Percentiles rank a stretch among this genome's conserved stretches.
Evolutionary conservation across 2,113 vertebrate genomes (phyloP).

Genomic region (Oxygymnocypris stewartii): DNA sequence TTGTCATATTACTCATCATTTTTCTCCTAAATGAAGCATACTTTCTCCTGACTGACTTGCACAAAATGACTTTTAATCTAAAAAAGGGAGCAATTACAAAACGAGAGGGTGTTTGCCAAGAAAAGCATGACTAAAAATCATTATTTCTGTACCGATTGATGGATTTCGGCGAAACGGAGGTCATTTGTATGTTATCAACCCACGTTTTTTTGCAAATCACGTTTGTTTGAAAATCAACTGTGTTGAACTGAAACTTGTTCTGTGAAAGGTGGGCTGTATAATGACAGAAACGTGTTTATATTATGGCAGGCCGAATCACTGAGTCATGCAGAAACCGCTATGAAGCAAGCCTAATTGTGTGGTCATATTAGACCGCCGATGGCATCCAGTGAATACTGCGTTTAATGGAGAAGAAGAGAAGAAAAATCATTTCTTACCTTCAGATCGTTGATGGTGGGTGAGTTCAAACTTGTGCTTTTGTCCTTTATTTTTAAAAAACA

Average conservation of each 20-base stretch:
- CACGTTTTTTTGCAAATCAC: slow-evolving; percentile 1
- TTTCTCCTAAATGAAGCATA: slow-evolving; percentile 56
- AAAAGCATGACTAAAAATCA: neutral
- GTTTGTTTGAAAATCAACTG: neutral
- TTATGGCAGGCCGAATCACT: neutral
- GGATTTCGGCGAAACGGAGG: neutral
- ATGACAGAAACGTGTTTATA: neutral
- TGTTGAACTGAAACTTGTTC: neutral
- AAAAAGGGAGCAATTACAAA: slow-evolving; percentile 24
- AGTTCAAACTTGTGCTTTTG: neutral
- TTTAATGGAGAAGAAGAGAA: neutral
- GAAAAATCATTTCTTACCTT: slow-evolving; percentile 43
- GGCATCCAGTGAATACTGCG: neutral
- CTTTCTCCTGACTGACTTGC: slow-evolving; percentile 50
- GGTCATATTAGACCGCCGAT: neutral
- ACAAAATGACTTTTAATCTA: slow-evolving; percentile 62
- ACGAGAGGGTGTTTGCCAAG: slow-evolving; percentile 12
- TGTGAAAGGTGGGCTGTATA: slow-evolving; percentile 4
- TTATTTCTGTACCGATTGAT: neutral
- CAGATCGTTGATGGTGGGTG: slow-evolving; percentile 38
- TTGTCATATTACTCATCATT: slow-evolving; percentile 70
- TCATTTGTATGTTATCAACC: slow-evolving; percentile 6
- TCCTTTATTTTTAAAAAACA: neutral
- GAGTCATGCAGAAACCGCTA: slow-evolving; percentile 13
- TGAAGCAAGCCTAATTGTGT: neutral